Percentiles rank a stretch among this genome's conserved stretches.
These are phyloP conservation scores for Lasioglossum marginatum DNA, from an alignment of 2,888 invertebrate genomes.

Conservation along the genomic window DNA sequence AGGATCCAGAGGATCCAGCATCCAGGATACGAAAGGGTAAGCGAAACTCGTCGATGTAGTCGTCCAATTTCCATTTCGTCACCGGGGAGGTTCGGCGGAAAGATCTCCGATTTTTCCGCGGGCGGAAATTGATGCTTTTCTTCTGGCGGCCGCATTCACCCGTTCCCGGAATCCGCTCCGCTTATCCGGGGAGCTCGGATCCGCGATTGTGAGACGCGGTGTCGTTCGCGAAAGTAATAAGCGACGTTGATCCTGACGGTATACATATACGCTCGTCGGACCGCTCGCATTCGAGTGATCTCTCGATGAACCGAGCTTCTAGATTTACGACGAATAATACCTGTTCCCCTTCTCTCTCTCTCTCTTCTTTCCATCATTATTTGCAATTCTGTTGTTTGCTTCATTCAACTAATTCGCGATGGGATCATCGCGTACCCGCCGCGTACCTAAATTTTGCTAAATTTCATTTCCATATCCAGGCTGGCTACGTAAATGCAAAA, in stretches of 20 bases:
- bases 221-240: constrained; percentile 38
- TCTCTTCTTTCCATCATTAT: background rate
- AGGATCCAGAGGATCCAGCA: background rate
- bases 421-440: too few relatives aligned
- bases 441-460: too few relatives aligned
- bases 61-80: constrained; percentile 69
- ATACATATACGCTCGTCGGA: background rate
- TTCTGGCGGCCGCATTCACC: constrained; percentile 38
- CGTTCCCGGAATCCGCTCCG: constrained; percentile 16
- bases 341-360: background rate
- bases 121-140: constrained; percentile 57
- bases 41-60: constrained; percentile 58
- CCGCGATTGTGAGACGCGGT: constrained; percentile 8
- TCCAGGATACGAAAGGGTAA: constrained; percentile 38
- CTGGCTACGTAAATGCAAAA: too few relatives aligned
- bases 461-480: too few relatives aligned
- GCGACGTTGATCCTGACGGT: constrained; percentile 34
- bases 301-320: constrained; percentile 8
- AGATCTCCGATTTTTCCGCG: constrained; percentile 59
- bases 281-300: background rate
- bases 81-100: constrained; percentile 33
- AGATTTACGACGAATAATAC: background rate
- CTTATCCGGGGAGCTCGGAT: constrained; percentile 12
- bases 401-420: too few relatives aligned
- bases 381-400: background rate